Percentiles rank a stretch among this genome's conserved stretches.
Conservation (phyloP, 2,888 invertebrate genomes). For the Machimus atricapillus region DNA sequence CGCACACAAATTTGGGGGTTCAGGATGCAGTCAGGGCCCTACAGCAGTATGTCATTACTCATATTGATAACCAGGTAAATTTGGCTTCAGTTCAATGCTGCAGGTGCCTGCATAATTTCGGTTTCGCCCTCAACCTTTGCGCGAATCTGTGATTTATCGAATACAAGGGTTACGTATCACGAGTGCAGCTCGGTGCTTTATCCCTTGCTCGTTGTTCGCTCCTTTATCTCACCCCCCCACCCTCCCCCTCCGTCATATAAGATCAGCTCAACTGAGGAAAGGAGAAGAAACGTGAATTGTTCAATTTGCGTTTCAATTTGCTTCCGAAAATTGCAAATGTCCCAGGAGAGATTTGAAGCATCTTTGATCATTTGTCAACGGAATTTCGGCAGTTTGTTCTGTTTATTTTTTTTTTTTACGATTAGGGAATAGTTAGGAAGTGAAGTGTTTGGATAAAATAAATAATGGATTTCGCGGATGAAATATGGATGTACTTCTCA, state of each 20-base stretch:
- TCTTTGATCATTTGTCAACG: constrained; percentile 7
- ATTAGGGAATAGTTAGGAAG: not conserved
- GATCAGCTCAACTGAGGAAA: not conserved
- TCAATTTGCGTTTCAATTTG: constrained; percentile 17
- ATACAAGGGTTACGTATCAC: not conserved
- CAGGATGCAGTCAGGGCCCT: constrained; percentile 83
- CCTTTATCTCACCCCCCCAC: not conserved
- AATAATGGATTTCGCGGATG: not conserved
- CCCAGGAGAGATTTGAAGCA: not conserved
- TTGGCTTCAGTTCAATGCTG: not conserved
- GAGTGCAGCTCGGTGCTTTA: not conserved
- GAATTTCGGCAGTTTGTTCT: not conserved
- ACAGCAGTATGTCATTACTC: constrained; percentile 78
- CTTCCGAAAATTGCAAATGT: constrained; percentile 9
- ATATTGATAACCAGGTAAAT: constrained; percentile 74
- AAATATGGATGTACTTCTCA: not conserved
- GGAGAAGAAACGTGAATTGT: not conserved
- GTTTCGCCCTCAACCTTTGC: not conserved
- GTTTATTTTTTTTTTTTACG: not conserved
- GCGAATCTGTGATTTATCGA: not conserved
- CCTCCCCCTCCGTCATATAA: not conserved
- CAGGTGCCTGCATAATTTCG: constrained; percentile 17
- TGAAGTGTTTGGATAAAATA: not conserved
- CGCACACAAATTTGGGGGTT: constrained; percentile 83
- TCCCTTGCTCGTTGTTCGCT: not conserved